These are phyloP conservation scores for Pseudomugil tenellus DNA, from an alignment of 2,797 vertebrate genomes.

Conservation along the genomic window DNA sequence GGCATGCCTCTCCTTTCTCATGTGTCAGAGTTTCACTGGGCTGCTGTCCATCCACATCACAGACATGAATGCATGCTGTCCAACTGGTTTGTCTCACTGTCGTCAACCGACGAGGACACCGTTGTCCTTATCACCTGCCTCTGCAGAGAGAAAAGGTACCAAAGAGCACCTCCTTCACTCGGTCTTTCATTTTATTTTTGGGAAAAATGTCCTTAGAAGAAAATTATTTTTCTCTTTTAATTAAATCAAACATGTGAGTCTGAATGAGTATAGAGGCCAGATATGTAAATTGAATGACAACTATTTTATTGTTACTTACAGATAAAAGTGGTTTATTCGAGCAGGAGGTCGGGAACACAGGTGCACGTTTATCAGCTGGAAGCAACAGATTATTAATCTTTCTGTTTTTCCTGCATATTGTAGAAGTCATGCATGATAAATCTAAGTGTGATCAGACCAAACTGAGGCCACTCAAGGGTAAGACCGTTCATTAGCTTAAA, in stretches of 20 bases:
- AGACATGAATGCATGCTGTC: conserved; percentile 58
- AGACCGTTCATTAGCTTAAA: not conserved
- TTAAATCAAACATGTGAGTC: too few relatives aligned
- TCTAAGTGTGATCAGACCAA: not conserved
- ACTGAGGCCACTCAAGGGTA: not conserved
- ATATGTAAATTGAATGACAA: not conserved
- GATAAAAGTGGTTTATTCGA: too few relatives aligned
- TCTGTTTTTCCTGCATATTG: not conserved
- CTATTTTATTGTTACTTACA: not conserved
- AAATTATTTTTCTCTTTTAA: too few relatives aligned
- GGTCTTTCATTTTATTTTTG: too few relatives aligned
- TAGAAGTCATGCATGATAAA: not conserved
- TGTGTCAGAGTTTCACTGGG: conserved; percentile 26
- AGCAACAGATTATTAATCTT: too few relatives aligned
- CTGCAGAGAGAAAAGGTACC: not conserved
- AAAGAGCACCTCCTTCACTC: too few relatives aligned
- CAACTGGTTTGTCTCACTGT: conserved; percentile 70
- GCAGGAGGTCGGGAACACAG: not conserved
- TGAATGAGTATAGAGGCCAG: too few relatives aligned
- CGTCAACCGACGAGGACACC: conserved; percentile 47
- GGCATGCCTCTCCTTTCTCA: conserved; percentile 1
- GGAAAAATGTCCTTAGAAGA: too few relatives aligned
- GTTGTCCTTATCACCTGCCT: conserved; percentile 56
- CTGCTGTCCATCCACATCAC: conserved; percentile 48
- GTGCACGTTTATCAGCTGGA: not conserved